These are phyloP conservation scores for Peromyscus maniculatus DNA, from an alignment of 2,113 vertebrate genomes.

Conservation along the genomic window DNA sequence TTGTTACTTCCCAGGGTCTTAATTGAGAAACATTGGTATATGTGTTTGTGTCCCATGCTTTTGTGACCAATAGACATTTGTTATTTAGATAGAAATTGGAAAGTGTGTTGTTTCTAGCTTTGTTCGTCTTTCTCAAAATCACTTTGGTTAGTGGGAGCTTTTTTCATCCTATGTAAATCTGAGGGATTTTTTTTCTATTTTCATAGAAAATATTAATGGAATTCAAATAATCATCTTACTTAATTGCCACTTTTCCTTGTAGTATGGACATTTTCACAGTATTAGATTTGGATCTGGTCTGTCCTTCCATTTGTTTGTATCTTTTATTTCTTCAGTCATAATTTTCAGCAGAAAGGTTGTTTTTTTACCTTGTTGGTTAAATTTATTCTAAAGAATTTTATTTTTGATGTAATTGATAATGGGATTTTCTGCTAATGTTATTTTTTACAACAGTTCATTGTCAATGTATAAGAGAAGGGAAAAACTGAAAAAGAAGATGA, in stretches of 20 bases:
- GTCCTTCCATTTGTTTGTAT: background rate
- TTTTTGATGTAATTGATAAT: background rate
- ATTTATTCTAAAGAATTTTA: background rate
- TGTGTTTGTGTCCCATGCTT: background rate
- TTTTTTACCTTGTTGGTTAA: background rate
- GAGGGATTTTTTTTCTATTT: background rate
- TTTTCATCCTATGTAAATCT: background rate
- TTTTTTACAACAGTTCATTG: background rate
- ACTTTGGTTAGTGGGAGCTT: accelerated
- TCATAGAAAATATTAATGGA: background rate
- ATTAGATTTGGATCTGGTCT: background rate
- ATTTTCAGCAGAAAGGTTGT: background rate
- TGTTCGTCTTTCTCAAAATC: background rate
- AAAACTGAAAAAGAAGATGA: background rate
- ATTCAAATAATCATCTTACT: background rate
- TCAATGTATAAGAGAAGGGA: background rate
- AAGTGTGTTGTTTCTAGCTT: background rate
- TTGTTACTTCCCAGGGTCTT: background rate
- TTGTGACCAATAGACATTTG: background rate
- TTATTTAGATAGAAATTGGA: background rate
- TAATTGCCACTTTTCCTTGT: background rate
- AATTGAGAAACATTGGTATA: background rate
- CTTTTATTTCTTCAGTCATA: background rate
- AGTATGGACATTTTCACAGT: background rate
- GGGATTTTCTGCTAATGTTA: background rate